Evolutionary conservation across 1,140 invertebrate genomes (phyloP).

Genomic region (Microvelia longipes): DNA sequence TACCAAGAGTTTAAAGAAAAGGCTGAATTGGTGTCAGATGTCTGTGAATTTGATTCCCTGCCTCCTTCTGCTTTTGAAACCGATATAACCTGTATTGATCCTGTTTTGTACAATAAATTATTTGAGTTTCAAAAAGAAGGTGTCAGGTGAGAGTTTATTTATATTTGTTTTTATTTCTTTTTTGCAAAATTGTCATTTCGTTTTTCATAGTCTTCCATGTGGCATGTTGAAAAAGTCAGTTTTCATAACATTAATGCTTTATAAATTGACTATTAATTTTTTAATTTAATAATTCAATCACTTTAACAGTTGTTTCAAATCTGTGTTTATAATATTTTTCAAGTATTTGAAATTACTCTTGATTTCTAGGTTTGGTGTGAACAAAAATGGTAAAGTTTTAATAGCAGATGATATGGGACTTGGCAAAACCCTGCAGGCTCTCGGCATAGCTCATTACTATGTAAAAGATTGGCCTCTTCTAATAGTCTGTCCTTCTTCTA

Average conservation of each 20-base stretch:
- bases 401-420: slow-evolving; percentile 97
- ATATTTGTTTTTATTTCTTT: not conserved
- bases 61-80: slow-evolving; percentile 41
- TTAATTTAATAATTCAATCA: not conserved
- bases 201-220: not conserved
- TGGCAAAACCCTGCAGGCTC: slow-evolving; percentile 93
- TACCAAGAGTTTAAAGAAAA: slow-evolving; percentile 47
- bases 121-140: slow-evolving; percentile 74
- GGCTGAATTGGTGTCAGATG: slow-evolving; percentile 36
- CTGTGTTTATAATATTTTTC: too few species aligned
- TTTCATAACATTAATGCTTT: slow-evolving; percentile 2
- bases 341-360: too few species aligned
- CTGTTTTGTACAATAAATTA: slow-evolving; percentile 41
- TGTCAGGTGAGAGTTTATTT: slow-evolving; percentile 37
- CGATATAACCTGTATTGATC: slow-evolving; percentile 32
- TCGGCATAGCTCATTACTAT: slow-evolving; percentile 81
- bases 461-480: slow-evolving; percentile 77
- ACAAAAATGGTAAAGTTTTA: slow-evolving; percentile 51
- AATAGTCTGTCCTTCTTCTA: slow-evolving; percentile 67
- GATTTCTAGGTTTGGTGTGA: slow-evolving; percentile 50
- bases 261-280: not conserved
- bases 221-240: not conserved
- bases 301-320: too few species aligned
- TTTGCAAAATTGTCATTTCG: not conserved
- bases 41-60: slow-evolving; percentile 41